Conservation (phyloP, 2,888 invertebrate genomes). For the Agrypnus murinus region DNA sequence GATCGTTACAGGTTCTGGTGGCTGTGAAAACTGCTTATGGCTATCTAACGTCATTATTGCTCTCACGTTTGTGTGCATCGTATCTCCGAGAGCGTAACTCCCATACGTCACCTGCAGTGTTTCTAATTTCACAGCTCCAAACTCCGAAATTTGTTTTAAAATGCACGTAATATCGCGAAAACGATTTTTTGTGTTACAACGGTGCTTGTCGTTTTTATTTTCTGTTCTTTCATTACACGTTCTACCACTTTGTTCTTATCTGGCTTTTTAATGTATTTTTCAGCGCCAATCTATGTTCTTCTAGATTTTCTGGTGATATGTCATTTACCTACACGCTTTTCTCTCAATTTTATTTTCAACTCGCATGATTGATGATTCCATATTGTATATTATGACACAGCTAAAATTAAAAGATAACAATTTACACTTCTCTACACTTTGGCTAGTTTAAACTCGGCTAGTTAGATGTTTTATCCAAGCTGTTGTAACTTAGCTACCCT, state of each 20-base stretch:
- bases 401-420: constrained; percentile 46
- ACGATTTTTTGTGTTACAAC: constrained; percentile 49
- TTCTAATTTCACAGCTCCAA: constrained; percentile 51
- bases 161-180: constrained; percentile 53
- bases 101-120: constrained; percentile 55
- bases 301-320: constrained; percentile 41
- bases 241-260: constrained; percentile 51
- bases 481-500: constrained; percentile 32
- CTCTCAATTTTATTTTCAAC: constrained; percentile 33
- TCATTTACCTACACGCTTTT: constrained; percentile 39
- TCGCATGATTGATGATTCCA: constrained; percentile 40
- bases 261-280: constrained; percentile 48
- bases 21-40: constrained; percentile 38
- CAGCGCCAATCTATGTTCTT: constrained; percentile 47
- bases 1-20: constrained; percentile 30
- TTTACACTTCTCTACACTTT: constrained; percentile 37
- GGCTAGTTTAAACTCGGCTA: constrained; percentile 41
- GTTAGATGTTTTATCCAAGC: constrained; percentile 40
- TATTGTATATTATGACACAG: constrained; percentile 25
- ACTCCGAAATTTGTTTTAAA: constrained; percentile 52
- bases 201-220: constrained; percentile 46
- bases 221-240: constrained; percentile 49
- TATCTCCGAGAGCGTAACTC: constrained; percentile 44
- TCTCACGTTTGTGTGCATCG: constrained; percentile 46
- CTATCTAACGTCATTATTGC: constrained; percentile 45